phyloP scores from a whole-genome alignment of 2,888 invertebrate genomes.

The Dromius quadrimaculatus region DNA sequence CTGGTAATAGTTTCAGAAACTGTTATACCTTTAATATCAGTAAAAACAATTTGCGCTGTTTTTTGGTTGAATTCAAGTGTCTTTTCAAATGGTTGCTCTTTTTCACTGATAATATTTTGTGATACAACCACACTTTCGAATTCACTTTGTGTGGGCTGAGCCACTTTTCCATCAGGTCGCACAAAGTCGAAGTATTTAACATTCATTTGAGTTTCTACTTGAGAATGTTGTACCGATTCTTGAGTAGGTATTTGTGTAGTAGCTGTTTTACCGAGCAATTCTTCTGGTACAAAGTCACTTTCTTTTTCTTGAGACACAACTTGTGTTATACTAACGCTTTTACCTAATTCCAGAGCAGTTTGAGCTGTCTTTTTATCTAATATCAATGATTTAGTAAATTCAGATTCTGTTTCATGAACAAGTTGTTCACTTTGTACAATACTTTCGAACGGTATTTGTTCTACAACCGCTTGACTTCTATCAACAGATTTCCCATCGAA shows the following conservation, averaged over 20 bases:
- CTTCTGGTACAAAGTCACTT: conserved; percentile 59
- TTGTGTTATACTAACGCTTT: conserved; percentile 62
- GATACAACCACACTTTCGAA: conserved; percentile 68
- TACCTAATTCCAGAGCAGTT: conserved; percentile 59
- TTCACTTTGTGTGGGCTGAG: conserved; percentile 63
- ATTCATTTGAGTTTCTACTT: conserved; percentile 57
- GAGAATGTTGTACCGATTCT: conserved; percentile 57
- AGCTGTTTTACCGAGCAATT: conserved; percentile 65
- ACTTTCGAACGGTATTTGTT: conserved; percentile 66
- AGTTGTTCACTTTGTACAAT: conserved; percentile 65
- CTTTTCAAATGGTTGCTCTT: conserved; percentile 62
- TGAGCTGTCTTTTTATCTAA: conserved; percentile 63
- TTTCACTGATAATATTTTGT: conserved; percentile 68
- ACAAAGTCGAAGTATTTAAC: conserved; percentile 56
- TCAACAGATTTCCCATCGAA: conserved; percentile 58
- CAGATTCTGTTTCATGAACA: conserved; percentile 67
- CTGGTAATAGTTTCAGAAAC: conserved; percentile 52
- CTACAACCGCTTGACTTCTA: conserved; percentile 58
- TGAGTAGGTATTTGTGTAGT: conserved; percentile 61
- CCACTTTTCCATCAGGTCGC: conserved; percentile 62
- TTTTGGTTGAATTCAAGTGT: conserved; percentile 55
- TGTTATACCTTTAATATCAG: conserved; percentile 47
- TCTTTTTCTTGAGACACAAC: conserved; percentile 64
- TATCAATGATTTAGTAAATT: conserved; percentile 60
- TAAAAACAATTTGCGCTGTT: conserved; percentile 40